Evolutionary conservation across 1,140 invertebrate species (phyloP).

Genomic region (Battus philenor): DNA sequence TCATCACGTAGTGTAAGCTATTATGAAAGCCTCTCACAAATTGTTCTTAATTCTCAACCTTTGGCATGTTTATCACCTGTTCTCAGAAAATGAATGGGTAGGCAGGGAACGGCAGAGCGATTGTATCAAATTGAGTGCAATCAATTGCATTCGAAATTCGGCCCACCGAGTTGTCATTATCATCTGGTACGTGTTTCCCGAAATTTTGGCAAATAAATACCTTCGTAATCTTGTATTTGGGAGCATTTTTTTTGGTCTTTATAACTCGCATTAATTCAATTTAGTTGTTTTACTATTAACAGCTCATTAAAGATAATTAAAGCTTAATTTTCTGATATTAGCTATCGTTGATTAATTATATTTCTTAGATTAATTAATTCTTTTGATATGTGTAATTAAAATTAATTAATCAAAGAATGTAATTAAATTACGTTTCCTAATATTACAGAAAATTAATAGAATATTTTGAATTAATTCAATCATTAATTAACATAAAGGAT

Average conservation of each 20-base stretch:
- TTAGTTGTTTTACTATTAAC: no score
- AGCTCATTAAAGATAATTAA: no score
- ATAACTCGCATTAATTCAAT: no score
- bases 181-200: slow-evolving; percentile 16
- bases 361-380: neutral
- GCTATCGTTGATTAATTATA: no score
- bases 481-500: no score
- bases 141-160: slow-evolving; percentile 17
- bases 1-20: no score
- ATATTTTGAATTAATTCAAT: no score
- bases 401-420: no score
- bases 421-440: no score
- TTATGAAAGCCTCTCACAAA: slow-evolving; percentile 7
- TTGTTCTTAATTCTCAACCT: slow-evolving; percentile 13
- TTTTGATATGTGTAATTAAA: neutral
- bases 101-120: slow-evolving; percentile 15
- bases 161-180: slow-evolving; percentile 21
- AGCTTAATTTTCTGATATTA: no score
- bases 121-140: slow-evolving; percentile 40
- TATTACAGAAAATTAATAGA: no score
- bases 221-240: neutral
- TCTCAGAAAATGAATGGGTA: slow-evolving; percentile 9
- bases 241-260: no score
- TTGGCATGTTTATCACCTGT: slow-evolving; percentile 14
- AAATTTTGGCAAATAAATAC: slow-evolving; percentile 12